phyloP scores from a whole-genome alignment of 2,797 vertebrate genomes.

The Austrolebias charrua region DNA sequence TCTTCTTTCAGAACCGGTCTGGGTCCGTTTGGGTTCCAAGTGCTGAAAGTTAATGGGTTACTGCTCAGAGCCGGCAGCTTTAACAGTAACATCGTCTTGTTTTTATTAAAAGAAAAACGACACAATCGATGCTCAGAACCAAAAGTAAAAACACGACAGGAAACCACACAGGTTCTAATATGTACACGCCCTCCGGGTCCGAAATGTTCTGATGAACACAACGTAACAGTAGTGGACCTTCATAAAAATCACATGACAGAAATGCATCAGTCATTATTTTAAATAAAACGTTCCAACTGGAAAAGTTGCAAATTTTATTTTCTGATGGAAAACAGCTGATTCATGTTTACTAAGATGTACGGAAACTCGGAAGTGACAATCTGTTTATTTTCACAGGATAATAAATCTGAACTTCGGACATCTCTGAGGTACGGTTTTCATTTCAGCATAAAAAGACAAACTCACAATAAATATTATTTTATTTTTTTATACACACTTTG shows the following conservation, averaged over 20 bases:
- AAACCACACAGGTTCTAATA: slow-evolving; percentile 3
- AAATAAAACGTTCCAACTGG: no score
- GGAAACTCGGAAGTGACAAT: neutral
- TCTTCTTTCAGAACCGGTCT: neutral
- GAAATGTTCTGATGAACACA: neutral
- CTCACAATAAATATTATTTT: no score
- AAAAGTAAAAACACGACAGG: neutral
- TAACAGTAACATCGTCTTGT: slow-evolving; percentile 9
- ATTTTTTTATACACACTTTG: no score
- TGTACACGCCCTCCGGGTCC: neutral
- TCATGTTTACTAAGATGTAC: neutral
- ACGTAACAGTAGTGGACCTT: neutral
- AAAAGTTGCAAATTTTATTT: no score
- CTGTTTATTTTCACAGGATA: neutral
- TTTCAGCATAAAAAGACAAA: neutral
- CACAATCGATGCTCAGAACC: slow-evolving; percentile 45
- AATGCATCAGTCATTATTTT: slow-evolving; percentile 14
- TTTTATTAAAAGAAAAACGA: slow-evolving; percentile 26
- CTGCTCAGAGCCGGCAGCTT: neutral
- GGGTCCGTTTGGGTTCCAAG: neutral
- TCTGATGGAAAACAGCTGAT: no score
- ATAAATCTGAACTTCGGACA: neutral
- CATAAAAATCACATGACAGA: slow-evolving; percentile 19
- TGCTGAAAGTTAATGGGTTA: neutral
- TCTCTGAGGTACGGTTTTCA: neutral